Base-by-base conservation (phyloP, 2,888 invertebrate genomes). In the Acanthococcus lagerstroemiae region DNA sequence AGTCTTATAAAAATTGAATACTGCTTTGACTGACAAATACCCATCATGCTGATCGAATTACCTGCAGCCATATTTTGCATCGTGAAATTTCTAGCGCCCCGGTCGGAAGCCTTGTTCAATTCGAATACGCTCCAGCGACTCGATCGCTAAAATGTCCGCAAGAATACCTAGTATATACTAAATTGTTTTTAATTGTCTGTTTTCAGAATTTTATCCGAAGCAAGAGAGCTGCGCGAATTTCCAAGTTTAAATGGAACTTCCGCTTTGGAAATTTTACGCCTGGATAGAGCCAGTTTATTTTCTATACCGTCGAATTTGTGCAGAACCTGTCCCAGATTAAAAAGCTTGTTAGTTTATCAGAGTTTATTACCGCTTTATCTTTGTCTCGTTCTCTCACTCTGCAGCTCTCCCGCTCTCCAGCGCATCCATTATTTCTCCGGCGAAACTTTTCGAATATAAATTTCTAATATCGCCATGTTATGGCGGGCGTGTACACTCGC, bases 191-290 rank as follows among this genome's bases (percentile, higher is more conserved):
- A 27, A 30, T 55, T 55, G 17, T 27, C 9, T 55, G n/a, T 26
- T 56, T 74, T 74, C 66, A 95, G 95, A 72, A 86, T 89, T 71
- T 76, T 95, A 70, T 93, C 94, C 52, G 92, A 93, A 77, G 87
- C 89, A 67, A 82, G 87, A 70, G 86, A 86, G 70, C 80, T 94
- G 74, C 83, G 83, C 68, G 79, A 80, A 71, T 89, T 95, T 78
- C 95, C 95, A 15, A 84, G 87, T 75, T 80, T 95, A 73, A 87
- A 87, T 74, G 93, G 90, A 55, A 87, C 89, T 24, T 74, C 75
- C 71, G 84, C 88, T 3, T 79, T 95, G 76, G 90, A 90, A 76
- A 82, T 87, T 70, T 80, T 95, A 72, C 83, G 87, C 71, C 79
- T 89, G 71, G 93, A 93, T 79, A 84, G 92, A 71, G 90, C 91